Base-by-base conservation (phyloP, 2,888 invertebrate genomes). In the Xylota sylvarum region DNA sequence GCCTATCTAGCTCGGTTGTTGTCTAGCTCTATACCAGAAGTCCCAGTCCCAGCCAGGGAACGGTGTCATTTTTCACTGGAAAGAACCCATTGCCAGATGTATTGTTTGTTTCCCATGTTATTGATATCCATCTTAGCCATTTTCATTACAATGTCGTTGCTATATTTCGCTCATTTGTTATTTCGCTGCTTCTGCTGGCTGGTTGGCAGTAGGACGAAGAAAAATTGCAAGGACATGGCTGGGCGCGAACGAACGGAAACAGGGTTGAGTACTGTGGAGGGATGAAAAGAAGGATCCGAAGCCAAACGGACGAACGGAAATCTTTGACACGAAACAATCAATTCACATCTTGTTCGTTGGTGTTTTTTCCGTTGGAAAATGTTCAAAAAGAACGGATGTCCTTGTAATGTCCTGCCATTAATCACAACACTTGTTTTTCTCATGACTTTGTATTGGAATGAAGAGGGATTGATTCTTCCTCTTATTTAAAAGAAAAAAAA, bases 101-200 rank as follows among this genome's bases (percentile, higher is more conserved):
- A 85, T 85, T 80, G 84, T 84, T 84, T 77, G 81, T 70, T 86
- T 67, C 73, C 80, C 67, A 81, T 86, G 86, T 82, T 86, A 86
- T 86, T 86, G 86, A 86, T 86, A 86, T 86, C 86, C 82, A 86
- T 86, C 86, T 85, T 76, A 85, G 81, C 85, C 81, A 85, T 85
- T 85, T 85, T 85, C 76, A 85, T 85, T 81, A 81, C 85, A 85
- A 85, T 85, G 85, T 81, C 85, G 76, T 85, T 85, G 76, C 52
- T 85, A 70, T 85, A 81, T 81, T 85, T 72, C 60, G 48, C 64
- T 76, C 70, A 81, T 81, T 85, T 85, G 74, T 85, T 85, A 80
- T 80, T 80, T 85, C n/a, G 50, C 27, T 65, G 30, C 50, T 50
- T 72, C 40, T 35, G 43, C 17, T 56, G 30, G 60, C 32, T 81